Evolutionary conservation across 2,888 invertebrate species (phyloP).

Genomic region (Nemotelus pantherinus): DNA sequence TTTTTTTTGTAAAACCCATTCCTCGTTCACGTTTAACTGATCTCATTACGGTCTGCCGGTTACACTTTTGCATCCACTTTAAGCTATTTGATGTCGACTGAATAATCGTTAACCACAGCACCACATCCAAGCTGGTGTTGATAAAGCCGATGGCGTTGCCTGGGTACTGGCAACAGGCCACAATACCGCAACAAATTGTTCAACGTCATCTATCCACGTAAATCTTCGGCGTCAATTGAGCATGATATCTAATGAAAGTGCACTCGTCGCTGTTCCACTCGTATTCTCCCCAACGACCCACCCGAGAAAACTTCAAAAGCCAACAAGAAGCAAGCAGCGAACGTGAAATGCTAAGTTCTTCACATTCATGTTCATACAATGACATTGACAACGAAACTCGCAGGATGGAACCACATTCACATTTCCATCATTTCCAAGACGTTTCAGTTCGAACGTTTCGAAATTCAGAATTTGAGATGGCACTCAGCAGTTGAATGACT

Average conservation of each 20-base stretch:
- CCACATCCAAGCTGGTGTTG: neutral
- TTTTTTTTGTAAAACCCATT: no score
- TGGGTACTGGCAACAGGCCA: constrained; percentile 20
- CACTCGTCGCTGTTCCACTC: constrained; percentile 3
- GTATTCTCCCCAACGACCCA: constrained; percentile 5
- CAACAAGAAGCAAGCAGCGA: neutral
- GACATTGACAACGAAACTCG: constrained; percentile 32
- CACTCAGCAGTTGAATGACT: constrained; percentile 32
- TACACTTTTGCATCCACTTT: neutral
- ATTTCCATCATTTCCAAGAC: neutral
- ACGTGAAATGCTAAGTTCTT: no score
- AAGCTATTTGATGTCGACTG: neutral
- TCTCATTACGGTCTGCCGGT: neutral
- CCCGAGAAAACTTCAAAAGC: constrained; percentile 9
- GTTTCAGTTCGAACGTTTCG: neutral
- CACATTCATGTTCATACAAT: no score
- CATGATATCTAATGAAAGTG: constrained; percentile 38
- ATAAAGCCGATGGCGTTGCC: neutral
- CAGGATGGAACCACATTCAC: constrained; percentile 17
- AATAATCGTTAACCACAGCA: constrained; percentile 4
- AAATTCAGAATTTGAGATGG: constrained; percentile 2
- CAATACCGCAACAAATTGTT: constrained; percentile 32
- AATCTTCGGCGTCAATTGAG: constrained; percentile 33
- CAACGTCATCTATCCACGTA: constrained; percentile 33
- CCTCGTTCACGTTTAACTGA: constrained; percentile 18